Base-by-base conservation (phyloP, 2,888 invertebrate species). In the Limnephilus rhombicus region DNA sequence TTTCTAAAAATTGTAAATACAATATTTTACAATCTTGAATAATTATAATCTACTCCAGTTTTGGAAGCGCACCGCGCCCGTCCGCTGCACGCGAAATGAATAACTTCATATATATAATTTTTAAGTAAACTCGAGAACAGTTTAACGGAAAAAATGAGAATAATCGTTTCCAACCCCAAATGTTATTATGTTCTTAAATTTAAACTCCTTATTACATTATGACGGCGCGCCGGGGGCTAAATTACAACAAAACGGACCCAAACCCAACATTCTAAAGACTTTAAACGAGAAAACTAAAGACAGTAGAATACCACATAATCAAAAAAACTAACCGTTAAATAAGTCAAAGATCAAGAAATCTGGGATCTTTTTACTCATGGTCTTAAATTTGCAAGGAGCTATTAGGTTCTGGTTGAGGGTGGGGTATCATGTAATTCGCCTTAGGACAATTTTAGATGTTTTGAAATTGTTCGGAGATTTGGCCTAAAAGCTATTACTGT, bases 161-260 rank as follows among this genome's bases (percentile, higher is more conserved):
- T 90, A 91, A 90, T 41, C 90, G 92, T 88, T 92, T 91, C 90
- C 85, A 87, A 81, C 91, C 91, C 91, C 80, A 83, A 92, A 89
- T 29, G 90, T 92, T 91, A 91, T 91, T 92, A 92, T 92, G 91
- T 91, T 91, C 90, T 92, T 92, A 89, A 89, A 85, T 91, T 89
- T 92, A 88, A 93, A 93, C 90, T 91, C 88, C 88, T 80, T 37
- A 89, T 89, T 89, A 89, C 83, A 90, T 92, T 68, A 91, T 85
- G 68, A 87, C 89, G 53, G 89, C 90, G n/a, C 89, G 53, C 91
- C 90, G n/a, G 29, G 81, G 90, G 90, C 87, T n/a, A 83, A 90
- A 90, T 90, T 88, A 89, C 82, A 89, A 90, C 91, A 80, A 80
- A 88, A 92, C 83, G 89, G 83, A 89, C 89, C 90, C 87, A 91